Percentiles rank a stretch among this genome's conserved stretches.
These are phyloP conservation scores for Lophura nycthemera DNA, from an alignment of 2,113 vertebrate species.

Conservation along the genomic window DNA sequence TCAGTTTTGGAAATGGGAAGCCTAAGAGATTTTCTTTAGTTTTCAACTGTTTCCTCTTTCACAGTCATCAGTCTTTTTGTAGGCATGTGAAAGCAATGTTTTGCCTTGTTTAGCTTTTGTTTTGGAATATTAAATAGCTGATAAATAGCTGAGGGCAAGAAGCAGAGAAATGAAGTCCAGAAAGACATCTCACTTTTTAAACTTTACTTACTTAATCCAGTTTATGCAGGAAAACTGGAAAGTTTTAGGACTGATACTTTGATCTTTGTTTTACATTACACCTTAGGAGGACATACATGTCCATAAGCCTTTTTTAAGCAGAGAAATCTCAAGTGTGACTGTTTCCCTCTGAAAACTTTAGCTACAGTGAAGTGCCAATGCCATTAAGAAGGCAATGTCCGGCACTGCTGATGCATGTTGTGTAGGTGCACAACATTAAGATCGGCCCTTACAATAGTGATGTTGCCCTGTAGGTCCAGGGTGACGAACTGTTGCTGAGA, in stretches of 20 bases:
- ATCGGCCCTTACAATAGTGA: rapidly evolving
- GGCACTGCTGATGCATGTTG: background rate
- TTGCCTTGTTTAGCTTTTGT: background rate
- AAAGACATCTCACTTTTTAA: background rate
- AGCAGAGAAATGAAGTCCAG: background rate
- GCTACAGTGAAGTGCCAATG: background rate
- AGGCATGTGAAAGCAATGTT: background rate
- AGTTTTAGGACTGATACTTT: background rate
- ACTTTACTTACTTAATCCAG: background rate
- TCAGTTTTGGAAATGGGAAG: background rate
- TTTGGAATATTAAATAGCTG: background rate
- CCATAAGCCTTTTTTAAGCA: background rate
- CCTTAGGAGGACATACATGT: background rate
- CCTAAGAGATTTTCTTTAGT: background rate
- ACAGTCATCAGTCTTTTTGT: background rate
- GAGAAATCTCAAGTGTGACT: background rate
- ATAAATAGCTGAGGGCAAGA: background rate
- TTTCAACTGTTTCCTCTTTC: background rate
- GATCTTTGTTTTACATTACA: background rate
- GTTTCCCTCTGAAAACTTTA: background rate
- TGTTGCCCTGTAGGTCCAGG: background rate
- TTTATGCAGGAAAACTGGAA: background rate
- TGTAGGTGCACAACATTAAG: background rate
- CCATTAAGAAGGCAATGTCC: background rate
- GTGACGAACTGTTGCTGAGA: background rate